These are phyloP conservation scores for Chelonoidis abingdonii DNA, from an alignment of 2,113 vertebrate species.

Conservation along the genomic window DNA sequence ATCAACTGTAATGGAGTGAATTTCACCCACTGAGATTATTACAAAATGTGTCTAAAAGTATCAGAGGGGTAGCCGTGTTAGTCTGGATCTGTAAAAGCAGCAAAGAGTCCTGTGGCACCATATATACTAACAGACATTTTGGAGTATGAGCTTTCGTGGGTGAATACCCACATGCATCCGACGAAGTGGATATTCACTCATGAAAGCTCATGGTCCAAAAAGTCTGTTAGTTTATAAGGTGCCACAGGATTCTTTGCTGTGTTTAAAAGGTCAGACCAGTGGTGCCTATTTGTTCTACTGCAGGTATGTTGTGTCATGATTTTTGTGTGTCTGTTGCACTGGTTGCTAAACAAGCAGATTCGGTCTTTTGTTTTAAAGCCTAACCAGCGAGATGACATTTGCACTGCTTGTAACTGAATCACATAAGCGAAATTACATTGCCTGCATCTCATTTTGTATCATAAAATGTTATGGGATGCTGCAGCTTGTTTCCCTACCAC, in stretches of 20 bases:
- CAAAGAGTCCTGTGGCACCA: too few species aligned
- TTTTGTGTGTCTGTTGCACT: conserved; percentile 55
- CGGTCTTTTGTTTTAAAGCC: conserved; percentile 76
- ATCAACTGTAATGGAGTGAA: background rate
- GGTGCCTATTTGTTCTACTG: conserved; percentile 51
- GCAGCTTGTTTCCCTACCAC: conserved; percentile 60
- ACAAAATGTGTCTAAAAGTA: background rate
- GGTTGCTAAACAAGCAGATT: conserved; percentile 75
- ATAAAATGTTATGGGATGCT: conserved; percentile 73
- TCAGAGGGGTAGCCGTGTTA: too few species aligned
- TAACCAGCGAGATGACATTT: conserved; percentile 79
- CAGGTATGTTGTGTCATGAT: conserved; percentile 17
- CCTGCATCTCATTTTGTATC: conserved; percentile 71
- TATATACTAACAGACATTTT: too few species aligned
- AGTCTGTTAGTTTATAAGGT: too few species aligned
- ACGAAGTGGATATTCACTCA: too few species aligned
- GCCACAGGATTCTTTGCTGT: background rate
- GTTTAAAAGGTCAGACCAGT: conserved; percentile 16
- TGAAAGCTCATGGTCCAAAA: too few species aligned
- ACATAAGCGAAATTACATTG: conserved; percentile 73
- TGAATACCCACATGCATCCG: too few species aligned
- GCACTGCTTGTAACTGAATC: conserved; percentile 72
- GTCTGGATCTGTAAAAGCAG: too few species aligned
- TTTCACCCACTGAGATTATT: conserved; percentile 11
- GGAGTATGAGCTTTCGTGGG: too few species aligned